Conservation (phyloP, 2,888 invertebrate genomes). For the Elgonia sp. region DNA sequence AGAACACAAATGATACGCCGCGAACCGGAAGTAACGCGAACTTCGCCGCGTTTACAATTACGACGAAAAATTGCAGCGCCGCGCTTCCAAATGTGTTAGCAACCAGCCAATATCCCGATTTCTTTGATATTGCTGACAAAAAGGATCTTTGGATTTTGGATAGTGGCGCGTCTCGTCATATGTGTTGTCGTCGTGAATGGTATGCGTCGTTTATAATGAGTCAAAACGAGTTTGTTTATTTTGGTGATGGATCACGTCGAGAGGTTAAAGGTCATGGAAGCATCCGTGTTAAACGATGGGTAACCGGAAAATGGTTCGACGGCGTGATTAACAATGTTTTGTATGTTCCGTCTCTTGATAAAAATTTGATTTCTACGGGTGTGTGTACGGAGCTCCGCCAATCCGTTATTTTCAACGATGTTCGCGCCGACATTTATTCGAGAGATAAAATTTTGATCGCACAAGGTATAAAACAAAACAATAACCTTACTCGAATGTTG, state of each 20-base stretch:
- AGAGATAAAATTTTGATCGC: slow-evolving; percentile 40
- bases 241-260: slow-evolving; percentile 43
- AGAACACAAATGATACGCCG: neutral
- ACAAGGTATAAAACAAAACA: slow-evolving; percentile 43
- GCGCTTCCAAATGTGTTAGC: slow-evolving; percentile 11
- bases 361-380: slow-evolving; percentile 53
- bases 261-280: slow-evolving; percentile 54
- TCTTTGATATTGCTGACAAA: slow-evolving; percentile 17
- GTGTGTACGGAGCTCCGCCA: slow-evolving; percentile 37
- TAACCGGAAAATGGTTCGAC: slow-evolving; percentile 44
- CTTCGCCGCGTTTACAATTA: slow-evolving; percentile 30
- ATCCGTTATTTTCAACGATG: slow-evolving; percentile 26
- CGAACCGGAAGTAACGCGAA: neutral
- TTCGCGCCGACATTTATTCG: slow-evolving; percentile 47
- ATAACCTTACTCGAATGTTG: slow-evolving; percentile 57
- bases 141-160: slow-evolving; percentile 39
- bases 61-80: slow-evolving; percentile 6
- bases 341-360: slow-evolving; percentile 52
- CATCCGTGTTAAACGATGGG: slow-evolving; percentile 36
- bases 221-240: slow-evolving; percentile 18
- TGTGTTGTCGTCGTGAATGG: slow-evolving; percentile 52
- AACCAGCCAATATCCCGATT: slow-evolving; percentile 11
- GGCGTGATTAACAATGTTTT: slow-evolving; percentile 46
- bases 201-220: slow-evolving; percentile 10
- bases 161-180: slow-evolving; percentile 47